phyloP scores from a whole-genome alignment of 2,888 invertebrate species.

The Calameuta pallipes region DNA sequence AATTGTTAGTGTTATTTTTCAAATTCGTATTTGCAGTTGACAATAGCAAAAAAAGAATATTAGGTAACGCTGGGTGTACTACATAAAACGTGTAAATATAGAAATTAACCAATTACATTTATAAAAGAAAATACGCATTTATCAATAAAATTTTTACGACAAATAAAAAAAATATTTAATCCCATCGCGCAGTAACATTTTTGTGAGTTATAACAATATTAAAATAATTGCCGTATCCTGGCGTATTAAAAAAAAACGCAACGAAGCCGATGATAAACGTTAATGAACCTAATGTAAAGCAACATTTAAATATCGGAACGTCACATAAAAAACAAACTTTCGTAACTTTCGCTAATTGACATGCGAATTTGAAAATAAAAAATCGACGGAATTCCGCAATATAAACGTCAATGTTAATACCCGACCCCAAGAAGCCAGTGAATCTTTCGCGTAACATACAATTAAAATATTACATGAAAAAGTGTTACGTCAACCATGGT shows the following conservation, averaged over 20 bases:
- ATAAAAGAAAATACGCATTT: background rate
- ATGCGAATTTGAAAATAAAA: too few relatives aligned
- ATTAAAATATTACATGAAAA: background rate
- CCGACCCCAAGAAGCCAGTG: background rate
- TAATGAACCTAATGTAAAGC: background rate
- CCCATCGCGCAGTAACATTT: too few relatives aligned
- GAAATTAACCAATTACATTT: background rate
- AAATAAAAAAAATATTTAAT: background rate
- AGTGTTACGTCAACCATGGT: background rate
- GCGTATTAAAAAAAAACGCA: background rate
- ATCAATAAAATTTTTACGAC: background rate
- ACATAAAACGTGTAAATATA: background rate
- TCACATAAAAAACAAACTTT: background rate
- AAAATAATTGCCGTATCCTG: background rate
- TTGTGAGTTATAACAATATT: background rate
- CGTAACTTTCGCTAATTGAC: background rate
- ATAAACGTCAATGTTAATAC: background rate
- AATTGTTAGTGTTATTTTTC: too few relatives aligned
- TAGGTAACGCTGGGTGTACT: background rate
- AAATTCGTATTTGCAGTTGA: too few relatives aligned
- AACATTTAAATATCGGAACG: background rate
- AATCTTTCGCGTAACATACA: background rate
- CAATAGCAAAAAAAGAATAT: background rate
- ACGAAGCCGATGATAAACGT: background rate
- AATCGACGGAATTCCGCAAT: background rate